A percentile compares a stretch with the other conserved stretches of the same genome.
Evolutionary conservation across 1,140 invertebrate genomes (phyloP).

Genomic region (Penaeus chinensis): DNA sequence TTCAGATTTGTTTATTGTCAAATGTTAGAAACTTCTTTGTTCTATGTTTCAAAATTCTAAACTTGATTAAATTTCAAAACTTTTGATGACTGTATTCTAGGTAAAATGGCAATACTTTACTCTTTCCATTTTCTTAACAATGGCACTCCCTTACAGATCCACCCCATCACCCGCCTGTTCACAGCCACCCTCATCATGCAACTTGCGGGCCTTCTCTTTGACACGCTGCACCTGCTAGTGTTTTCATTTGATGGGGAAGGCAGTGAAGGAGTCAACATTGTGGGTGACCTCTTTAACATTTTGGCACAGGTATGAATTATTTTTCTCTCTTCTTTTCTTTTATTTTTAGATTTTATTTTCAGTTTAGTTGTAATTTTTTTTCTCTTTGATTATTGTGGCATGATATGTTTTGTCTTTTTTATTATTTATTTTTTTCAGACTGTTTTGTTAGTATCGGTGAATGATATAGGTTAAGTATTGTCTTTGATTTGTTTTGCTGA

Average conservation of each 20-base stretch:
- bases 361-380: neutral
- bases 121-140: too few relatives aligned
- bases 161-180: constrained; percentile 91
- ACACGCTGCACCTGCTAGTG: constrained; percentile 88
- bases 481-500: too few relatives aligned
- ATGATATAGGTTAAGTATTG: neutral
- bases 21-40: too few relatives aligned
- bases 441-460: neutral
- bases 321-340: neutral
- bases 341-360: neutral
- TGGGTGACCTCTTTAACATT: constrained; percentile 92
- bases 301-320: constrained; percentile 80
- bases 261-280: constrained; percentile 80
- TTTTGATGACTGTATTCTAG: too few relatives aligned
- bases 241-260: constrained; percentile 92
- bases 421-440: neutral
- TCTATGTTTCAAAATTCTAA: too few relatives aligned
- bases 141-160: constrained; percentile 78
- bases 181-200: constrained; percentile 88
- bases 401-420: neutral
- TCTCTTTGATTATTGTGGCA: neutral
- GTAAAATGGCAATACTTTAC: too few relatives aligned
- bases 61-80: too few relatives aligned
- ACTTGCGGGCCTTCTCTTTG: constrained; percentile 85
- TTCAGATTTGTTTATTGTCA: too few relatives aligned